Percentiles rank a stretch among this genome's conserved stretches.
phyloP scores from a whole-genome alignment of 1,140 invertebrate genomes.

The Brachionus angularis region DNA sequence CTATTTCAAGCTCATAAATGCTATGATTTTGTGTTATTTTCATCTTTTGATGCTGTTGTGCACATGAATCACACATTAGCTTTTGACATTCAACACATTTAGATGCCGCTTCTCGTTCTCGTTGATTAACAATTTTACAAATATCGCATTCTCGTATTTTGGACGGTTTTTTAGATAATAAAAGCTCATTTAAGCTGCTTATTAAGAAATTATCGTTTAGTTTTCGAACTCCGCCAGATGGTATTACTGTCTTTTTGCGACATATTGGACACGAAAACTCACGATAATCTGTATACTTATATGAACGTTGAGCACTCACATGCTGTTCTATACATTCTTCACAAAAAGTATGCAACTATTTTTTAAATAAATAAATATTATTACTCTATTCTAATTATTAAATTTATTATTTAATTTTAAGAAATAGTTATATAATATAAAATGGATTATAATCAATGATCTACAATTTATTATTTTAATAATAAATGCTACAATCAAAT shows the following conservation, averaged over 20 bases:
- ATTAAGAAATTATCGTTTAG: slow-evolving; percentile 60
- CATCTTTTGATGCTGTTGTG: slow-evolving; percentile 55
- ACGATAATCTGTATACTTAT: slow-evolving; percentile 43
- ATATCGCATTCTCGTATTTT: slow-evolving; percentile 55
- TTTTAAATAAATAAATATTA: neutral
- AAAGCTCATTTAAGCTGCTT: slow-evolving; percentile 56
- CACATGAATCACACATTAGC: slow-evolving; percentile 57
- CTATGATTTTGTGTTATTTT: slow-evolving; percentile 58
- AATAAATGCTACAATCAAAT: no score
- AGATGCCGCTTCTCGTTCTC: slow-evolving; percentile 56
- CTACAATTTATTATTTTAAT: no score
- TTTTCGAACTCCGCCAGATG: slow-evolving; percentile 58
- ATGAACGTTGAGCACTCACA: slow-evolving; percentile 34
- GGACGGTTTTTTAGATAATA: slow-evolving; percentile 45
- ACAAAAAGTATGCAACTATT: slow-evolving; percentile 42
- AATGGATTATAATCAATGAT: no score
- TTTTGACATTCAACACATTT: slow-evolving; percentile 60
- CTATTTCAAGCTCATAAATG: slow-evolving; percentile 58
- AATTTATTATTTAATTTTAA: no score
- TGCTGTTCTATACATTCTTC: slow-evolving; percentile 43
- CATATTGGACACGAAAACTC: slow-evolving; percentile 60
- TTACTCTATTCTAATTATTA: no score
- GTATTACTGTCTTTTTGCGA: slow-evolving; percentile 58
- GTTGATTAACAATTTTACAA: slow-evolving; percentile 56
- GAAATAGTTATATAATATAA: no score